Percentiles rank a stretch among this genome's conserved stretches.
Conservation (phyloP, 1,140 invertebrate genomes). For the Pristionchus pacificus region DNA sequence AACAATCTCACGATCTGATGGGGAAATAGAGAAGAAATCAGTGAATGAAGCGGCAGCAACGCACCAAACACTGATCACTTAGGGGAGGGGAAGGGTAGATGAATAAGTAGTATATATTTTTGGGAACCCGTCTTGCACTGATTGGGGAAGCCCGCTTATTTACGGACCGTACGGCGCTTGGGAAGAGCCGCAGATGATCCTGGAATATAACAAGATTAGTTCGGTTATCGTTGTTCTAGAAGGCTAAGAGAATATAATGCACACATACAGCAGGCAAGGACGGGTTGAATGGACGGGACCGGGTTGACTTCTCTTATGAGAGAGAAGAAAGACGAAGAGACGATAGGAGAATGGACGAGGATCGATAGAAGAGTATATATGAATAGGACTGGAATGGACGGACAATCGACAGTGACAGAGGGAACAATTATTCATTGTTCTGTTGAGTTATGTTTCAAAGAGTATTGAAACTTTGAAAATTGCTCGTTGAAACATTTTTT, state of each 20-base stretch:
- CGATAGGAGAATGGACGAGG: constrained; percentile 5
- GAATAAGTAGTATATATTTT: no score
- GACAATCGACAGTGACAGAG: neutral
- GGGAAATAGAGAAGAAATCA: no score
- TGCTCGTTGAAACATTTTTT: neutral
- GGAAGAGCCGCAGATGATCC: constrained; percentile 38
- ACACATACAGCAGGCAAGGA: constrained; percentile 1
- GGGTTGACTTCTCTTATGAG: no score
- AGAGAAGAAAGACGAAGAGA: constrained; percentile 5
- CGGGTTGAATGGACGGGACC: constrained; percentile 10
- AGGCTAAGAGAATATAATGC: constrained; percentile 8
- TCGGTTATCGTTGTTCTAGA: constrained; percentile 6
- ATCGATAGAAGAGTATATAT: neutral
- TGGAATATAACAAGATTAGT: constrained; percentile 13
- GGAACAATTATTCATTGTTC: no score
- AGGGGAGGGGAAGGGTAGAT: no score
- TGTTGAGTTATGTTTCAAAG: neutral
- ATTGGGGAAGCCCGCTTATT: constrained; percentile 13
- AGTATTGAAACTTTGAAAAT: neutral
- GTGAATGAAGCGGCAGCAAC: no score
- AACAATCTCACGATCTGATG: no score
- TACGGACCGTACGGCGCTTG: constrained; percentile 32
- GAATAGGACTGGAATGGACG: neutral
- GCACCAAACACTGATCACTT: no score
- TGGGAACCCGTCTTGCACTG: no score